phyloP scores from a whole-genome alignment of 2,888 invertebrate species.

The Agrotis segetum region DNA sequence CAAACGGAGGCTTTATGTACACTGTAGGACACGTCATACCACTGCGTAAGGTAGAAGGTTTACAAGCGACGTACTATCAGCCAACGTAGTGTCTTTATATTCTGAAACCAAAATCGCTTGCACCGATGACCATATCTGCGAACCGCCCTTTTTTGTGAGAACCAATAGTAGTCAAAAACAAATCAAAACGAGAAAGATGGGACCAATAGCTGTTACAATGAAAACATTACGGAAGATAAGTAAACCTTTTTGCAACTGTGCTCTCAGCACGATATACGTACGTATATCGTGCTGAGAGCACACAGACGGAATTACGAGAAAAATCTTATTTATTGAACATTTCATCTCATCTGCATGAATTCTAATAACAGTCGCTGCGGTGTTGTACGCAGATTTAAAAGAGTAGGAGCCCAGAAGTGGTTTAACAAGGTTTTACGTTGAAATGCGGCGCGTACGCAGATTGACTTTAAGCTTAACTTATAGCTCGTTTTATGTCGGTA shows the following conservation, averaged over 20 bases:
- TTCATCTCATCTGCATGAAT: conserved; percentile 41
- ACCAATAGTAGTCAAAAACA: no score
- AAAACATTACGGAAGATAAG: no score
- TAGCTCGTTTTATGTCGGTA: conserved; percentile 31
- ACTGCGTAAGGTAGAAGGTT: conserved; percentile 47
- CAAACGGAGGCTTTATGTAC: conserved; percentile 42
- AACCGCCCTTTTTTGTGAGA: no score
- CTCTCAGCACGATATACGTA: no score
- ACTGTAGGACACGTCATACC: conserved; percentile 34
- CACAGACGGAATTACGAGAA: conserved; percentile 41
- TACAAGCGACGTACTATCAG: conserved; percentile 41
- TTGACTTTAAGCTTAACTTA: conserved; percentile 53
- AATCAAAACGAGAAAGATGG: no score
- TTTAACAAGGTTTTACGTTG: conserved; percentile 40
- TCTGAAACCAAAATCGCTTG: no score
- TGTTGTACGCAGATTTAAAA: conserved; percentile 46
- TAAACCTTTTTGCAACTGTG: no score
- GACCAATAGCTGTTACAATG: no score
- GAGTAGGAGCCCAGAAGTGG: conserved; percentile 35
- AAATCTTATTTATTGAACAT: conserved; percentile 48
- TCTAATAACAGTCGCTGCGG: conserved; percentile 32
- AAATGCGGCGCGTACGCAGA: conserved; percentile 27
- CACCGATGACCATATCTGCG: no score
- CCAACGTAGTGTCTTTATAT: no score
- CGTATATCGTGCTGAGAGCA: conserved; percentile 32